Conservation (phyloP, 2,797 vertebrate species). For the Australoheros facetus region DNA sequence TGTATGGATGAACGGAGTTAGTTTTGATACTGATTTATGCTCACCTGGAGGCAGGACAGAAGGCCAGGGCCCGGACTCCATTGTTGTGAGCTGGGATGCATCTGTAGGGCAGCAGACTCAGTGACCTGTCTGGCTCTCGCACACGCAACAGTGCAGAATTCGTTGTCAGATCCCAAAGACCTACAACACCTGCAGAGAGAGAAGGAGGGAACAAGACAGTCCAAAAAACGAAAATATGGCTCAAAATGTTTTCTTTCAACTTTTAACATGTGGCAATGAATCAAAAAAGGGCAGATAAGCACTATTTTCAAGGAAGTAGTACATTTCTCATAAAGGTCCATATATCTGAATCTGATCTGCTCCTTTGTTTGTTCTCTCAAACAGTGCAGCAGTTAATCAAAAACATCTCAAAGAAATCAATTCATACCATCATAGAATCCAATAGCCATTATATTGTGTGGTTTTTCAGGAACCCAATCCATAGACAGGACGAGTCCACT, state of each 20-base stretch:
- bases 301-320: neutral
- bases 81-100: conserved; percentile 90
- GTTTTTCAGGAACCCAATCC: conserved; percentile 91
- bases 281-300: neutral
- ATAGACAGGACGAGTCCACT: conserved; percentile 90
- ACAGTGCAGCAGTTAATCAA: conserved; percentile 1
- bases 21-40: neutral
- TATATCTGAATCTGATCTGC: neutral
- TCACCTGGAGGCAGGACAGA: conserved; percentile 92
- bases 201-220: neutral
- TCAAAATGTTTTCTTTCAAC: neutral
- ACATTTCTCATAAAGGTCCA: neutral
- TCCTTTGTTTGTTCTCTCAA: conserved; percentile 9
- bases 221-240: neutral
- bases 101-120: conserved; percentile 87
- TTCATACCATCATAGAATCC: conserved; percentile 92
- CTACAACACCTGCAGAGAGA: conserved; percentile 83
- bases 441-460: conserved; percentile 89
- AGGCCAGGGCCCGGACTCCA: conserved; percentile 85
- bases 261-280: too few species aligned
- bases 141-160: conserved; percentile 86
- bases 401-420: conserved; percentile 15
- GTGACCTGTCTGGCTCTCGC: conserved; percentile 73
- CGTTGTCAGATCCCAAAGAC: conserved; percentile 89
- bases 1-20: too few species aligned